Evolutionary conservation across 2,797 vertebrate genomes (phyloP).

Genomic region (Tauraco hartlaubi): DNA sequence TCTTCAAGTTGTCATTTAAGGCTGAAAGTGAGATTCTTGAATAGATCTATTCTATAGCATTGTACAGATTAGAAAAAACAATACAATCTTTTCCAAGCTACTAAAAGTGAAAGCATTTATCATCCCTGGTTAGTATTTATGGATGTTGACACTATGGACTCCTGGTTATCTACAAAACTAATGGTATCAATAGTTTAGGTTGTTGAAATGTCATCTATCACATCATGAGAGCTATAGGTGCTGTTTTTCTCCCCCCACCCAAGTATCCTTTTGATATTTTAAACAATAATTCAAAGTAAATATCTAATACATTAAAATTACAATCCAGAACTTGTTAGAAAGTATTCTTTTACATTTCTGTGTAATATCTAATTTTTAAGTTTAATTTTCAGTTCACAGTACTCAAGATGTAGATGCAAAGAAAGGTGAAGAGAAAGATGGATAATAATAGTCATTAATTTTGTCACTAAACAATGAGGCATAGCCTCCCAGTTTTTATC

Average conservation of each 20-base stretch:
- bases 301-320: background rate
- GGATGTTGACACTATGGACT: background rate
- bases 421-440: slow-evolving; percentile 67
- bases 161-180: background rate
- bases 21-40: background rate
- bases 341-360: background rate
- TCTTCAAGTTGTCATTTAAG: background rate
- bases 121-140: background rate
- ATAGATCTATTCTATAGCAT: background rate
- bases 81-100: background rate
- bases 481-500: slow-evolving; percentile 68
- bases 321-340: slow-evolving; percentile 15
- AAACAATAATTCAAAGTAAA: background rate
- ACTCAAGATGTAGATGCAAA: slow-evolving; percentile 48
- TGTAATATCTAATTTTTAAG: slow-evolving; percentile 13
- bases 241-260: background rate
- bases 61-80: background rate
- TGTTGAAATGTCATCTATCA: background rate
- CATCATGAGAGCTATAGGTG: background rate
- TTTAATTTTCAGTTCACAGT: slow-evolving; percentile 51
- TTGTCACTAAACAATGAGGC: slow-evolving; percentile 73
- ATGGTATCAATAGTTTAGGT: background rate
- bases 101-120: background rate
- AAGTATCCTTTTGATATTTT: background rate
- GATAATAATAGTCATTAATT: slow-evolving; percentile 73